Evolutionary conservation across 2,888 invertebrate species (phyloP), one percentile per base, ranked within the genome.

Genomic region (Gerris lacustris): DNA sequence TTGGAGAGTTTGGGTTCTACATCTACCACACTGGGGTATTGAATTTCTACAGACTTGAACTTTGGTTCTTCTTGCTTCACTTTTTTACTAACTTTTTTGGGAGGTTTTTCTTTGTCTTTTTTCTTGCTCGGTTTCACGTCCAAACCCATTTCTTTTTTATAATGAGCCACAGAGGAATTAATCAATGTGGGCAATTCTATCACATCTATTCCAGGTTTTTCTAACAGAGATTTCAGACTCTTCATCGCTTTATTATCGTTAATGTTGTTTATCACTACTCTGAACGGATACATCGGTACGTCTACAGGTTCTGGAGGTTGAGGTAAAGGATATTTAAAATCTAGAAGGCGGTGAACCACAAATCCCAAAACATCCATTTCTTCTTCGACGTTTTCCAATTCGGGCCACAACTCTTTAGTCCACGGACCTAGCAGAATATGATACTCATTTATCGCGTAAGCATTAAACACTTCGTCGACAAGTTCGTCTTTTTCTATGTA

Each of bases 381-480:
- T 73, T 82, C 82, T 11, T 80, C 80, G 70, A 82, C 81, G 0
- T 80, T 77, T 66, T 82, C 80, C 75, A 80, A 81, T 73, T 82
- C 81, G 6, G 82, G 81, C 69, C 82, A 77, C 63, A 80, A 78
- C 70, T 83, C 80, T 69, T 84, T 77, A 68, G 77, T 78, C 87
- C 87, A 88, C 0, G 85, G 84, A 73, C 82, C 79, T 11, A 79
- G 78, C 72, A 83, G 82, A 72, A 82, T 79, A 69, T 83, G 81
- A 78, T 88, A 88, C 74, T 84, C 83, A 44, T 81, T 78, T 74
- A 88, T 84, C 75, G 86, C 86, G 62, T 78, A 78, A 67, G 84
- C 82, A 78, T 86, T 84, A 66, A 87, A 76, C 15, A 80, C 79
- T 73, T 85, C 82, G 77, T 85, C 85, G 66, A 85, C 81, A 69